These are phyloP conservation scores for Lampropteryx suffumata DNA, from an alignment of 2,888 invertebrate species.

Conservation along the genomic window DNA sequence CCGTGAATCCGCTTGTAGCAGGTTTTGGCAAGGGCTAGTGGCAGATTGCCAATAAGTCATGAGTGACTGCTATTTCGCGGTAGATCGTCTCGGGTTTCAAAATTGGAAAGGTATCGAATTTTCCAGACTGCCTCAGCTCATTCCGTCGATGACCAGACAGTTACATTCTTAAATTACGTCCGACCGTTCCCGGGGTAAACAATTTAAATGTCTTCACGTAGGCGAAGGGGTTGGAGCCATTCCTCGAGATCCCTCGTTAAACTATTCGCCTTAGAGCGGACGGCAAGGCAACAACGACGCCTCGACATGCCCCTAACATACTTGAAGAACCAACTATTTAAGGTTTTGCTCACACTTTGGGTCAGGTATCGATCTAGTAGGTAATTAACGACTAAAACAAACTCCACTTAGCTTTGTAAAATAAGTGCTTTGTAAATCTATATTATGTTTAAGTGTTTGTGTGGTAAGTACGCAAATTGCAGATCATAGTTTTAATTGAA, in stretches of 20 bases:
- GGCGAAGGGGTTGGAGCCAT: slow-evolving; percentile 45
- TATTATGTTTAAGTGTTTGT: no score
- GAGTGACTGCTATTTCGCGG: slow-evolving; percentile 26
- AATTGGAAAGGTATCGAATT: slow-evolving; percentile 33
- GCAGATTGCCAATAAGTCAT: slow-evolving; percentile 39
- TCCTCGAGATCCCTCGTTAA: slow-evolving; percentile 57
- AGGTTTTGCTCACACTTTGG: slow-evolving; percentile 17
- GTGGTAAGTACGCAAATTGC: no score
- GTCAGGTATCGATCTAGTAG: slow-evolving; percentile 14
- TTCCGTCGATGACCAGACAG: slow-evolving; percentile 54
- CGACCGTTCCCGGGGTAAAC: slow-evolving; percentile 55
- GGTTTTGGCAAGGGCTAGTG: slow-evolving; percentile 38
- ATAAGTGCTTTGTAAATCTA: no score
- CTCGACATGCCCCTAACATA: slow-evolving; percentile 31
- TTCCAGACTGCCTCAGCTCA: slow-evolving; percentile 49
- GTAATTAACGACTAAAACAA: slow-evolving; percentile 2
- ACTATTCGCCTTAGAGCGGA: slow-evolving; percentile 61
- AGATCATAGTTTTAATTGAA: no score
- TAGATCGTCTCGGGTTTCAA: slow-evolving; percentile 34
- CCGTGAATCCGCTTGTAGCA: slow-evolving; percentile 25
- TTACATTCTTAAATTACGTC: slow-evolving; percentile 58
- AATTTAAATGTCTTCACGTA: slow-evolving; percentile 68
- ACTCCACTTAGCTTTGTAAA: background rate
- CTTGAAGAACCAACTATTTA: slow-evolving; percentile 30
- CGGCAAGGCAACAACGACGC: slow-evolving; percentile 38